These are phyloP conservation scores for Anaspis maculata DNA, from an alignment of 2,888 invertebrate species.

Conservation along the genomic window DNA sequence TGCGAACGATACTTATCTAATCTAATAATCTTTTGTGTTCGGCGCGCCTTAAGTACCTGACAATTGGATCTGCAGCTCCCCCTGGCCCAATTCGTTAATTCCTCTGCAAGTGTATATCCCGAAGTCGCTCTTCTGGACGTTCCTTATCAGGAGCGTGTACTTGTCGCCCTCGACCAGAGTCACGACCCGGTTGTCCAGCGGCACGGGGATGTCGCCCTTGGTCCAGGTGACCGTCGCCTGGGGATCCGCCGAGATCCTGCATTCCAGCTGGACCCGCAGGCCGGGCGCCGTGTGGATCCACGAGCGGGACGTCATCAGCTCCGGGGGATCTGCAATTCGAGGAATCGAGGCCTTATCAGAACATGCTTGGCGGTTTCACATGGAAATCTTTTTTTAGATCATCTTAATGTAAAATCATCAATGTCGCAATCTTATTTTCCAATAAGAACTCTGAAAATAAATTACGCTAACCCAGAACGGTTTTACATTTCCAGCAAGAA, in stretches of 20 bases:
- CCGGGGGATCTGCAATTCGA: constrained; percentile 63
- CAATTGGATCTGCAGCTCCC: constrained; percentile 61
- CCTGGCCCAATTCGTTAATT: constrained; percentile 64
- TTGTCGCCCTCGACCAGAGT: constrained; percentile 44
- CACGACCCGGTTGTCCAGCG: constrained; percentile 41
- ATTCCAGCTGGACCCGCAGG: constrained; percentile 60
- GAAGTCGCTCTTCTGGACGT: constrained; percentile 59
- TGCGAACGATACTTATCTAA: constrained; percentile 1
- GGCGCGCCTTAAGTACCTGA: no score
- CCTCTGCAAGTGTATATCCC: constrained; percentile 74
- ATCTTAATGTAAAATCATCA: background rate
- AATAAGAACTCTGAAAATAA: no score
- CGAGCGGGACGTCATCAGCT: constrained; percentile 53
- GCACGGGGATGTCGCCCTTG: constrained; percentile 52
- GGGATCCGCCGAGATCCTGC: constrained; percentile 61
- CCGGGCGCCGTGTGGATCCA: constrained; percentile 71
- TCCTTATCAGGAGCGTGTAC: constrained; percentile 60
- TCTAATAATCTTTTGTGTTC: constrained; percentile 10
- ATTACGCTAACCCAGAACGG: no score
- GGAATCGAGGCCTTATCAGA: no score
- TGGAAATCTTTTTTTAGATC: no score
- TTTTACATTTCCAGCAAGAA: no score
- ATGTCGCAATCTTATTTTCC: no score
- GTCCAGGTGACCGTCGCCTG: constrained; percentile 62
- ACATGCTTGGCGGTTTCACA: no score